Base-by-base conservation (phyloP, 1,140 invertebrate genomes). In the Drosophila erecta region DNA sequence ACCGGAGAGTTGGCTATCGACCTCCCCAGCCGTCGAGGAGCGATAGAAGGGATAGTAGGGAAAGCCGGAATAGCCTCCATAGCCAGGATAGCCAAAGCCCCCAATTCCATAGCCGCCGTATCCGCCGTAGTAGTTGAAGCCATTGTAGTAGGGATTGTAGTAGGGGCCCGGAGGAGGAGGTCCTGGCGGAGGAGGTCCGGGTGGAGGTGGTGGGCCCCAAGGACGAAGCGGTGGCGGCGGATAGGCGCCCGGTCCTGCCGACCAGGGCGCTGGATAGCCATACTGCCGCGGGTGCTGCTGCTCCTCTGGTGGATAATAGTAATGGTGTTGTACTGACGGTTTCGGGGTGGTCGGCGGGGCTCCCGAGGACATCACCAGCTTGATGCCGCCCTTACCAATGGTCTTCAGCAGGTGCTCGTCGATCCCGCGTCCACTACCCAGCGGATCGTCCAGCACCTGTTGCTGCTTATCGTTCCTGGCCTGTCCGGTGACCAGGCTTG, bases 341-440 rank as follows among this genome's bases (percentile, higher is more conserved):
- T 87, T 87, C 55, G 75, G 47, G 20, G 75, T 65, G 56, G 76
- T 83, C 58, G 59, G 61, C 30, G 60, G 35, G 40, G 59, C 11
- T 59, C 59, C 70, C n/a, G 69, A 17, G 54, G 69, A 38, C 55
- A 61, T 64, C 65, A 87, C 81, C 69, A 79, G 66, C 70, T 87
- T 87, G 58, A 86, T 76, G 58, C 79, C 79, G 74, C 79, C 83
- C 83, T 86, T 86, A 87, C 84, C 84, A 47, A 87, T 83, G 60
- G 79, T 76, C 75, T 81, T 79, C 49, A 86, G 37, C 2, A 83
- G 24, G 37, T 76, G 50, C 11, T 86, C 83, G 8, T 87, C 83
- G n/a, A 89, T 59, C 38, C 56, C 64, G 10, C 83, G 75, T 0
- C 70, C 61, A 17, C 75, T 43, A 4, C 51, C 62, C 14, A 79